Evolutionary conservation across 2,797 vertebrate species (phyloP).

Genomic region (Hypotaenidia philippensis): DNA sequence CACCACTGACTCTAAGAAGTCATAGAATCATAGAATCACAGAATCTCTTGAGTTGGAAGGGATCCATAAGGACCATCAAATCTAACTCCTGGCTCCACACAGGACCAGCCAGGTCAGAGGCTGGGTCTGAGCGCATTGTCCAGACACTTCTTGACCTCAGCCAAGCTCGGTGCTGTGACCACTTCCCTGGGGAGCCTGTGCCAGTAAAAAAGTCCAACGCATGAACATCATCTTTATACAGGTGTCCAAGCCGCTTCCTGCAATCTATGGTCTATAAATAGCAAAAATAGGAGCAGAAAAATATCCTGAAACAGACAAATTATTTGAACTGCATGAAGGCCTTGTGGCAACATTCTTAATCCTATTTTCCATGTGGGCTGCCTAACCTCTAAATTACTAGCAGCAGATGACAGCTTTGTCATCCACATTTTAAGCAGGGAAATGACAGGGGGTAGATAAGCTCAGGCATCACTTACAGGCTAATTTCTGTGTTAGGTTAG

Average conservation of each 20-base stretch:
- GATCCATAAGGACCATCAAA: no score
- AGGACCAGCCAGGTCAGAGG: no score
- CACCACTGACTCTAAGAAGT: not conserved
- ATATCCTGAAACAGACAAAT: not conserved
- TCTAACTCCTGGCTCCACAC: no score
- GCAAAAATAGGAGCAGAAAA: not conserved
- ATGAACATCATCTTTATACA: not conserved
- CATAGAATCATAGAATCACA: no score
- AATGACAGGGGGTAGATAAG: not conserved
- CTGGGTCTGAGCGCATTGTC: no score
- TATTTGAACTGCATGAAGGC: not conserved
- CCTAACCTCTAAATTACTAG: not conserved
- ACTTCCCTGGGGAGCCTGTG: no score
- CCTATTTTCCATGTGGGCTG: not conserved
- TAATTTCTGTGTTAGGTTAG: not conserved
- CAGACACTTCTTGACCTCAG: no score
- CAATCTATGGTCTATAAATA: not conserved
- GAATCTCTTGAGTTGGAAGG: no score
- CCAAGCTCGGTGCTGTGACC: no score
- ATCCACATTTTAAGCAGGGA: not conserved
- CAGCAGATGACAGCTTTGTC: not conserved
- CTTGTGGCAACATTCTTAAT: not conserved
- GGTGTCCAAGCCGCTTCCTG: not conserved
- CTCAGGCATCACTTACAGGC: not conserved
- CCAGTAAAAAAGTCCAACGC: not conserved